Evolutionary conservation across 2,113 vertebrate genomes (phyloP).

Genomic region (Oncorhynchus keta): DNA sequence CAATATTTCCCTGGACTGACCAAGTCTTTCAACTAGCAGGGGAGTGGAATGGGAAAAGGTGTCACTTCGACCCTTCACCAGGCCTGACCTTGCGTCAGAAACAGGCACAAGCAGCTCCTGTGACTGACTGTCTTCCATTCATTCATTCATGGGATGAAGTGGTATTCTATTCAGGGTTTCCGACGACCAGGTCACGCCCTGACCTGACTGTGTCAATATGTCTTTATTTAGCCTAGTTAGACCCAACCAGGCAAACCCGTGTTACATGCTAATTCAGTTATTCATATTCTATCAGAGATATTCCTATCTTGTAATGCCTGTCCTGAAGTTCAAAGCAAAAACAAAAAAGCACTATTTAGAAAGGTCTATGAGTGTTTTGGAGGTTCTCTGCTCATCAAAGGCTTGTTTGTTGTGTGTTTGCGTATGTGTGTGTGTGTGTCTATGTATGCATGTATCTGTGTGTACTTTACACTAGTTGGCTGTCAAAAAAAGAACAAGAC

Average conservation of each 20-base stretch:
- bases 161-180: constrained; percentile 52
- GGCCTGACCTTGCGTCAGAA: constrained; percentile 40
- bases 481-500: no score
- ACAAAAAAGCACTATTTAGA: no score
- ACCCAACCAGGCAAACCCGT: not conserved
- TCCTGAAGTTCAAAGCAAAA: no score
- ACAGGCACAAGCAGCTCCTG: constrained; percentile 20
- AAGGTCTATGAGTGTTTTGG: no score
- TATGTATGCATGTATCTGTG: constrained; percentile 4
- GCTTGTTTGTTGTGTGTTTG: not conserved
- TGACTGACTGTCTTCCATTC: constrained; percentile 40
- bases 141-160: constrained; percentile 61
- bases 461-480: not conserved
- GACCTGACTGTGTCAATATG: not conserved
- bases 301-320: no score
- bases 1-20: constrained; percentile 60
- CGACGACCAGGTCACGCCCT: constrained; percentile 44
- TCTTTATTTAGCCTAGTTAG: not conserved
- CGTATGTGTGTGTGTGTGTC: not conserved
- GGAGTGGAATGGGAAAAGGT: constrained; percentile 43
- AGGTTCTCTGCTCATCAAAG: not conserved
- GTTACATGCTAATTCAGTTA: not conserved
- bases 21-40: constrained; percentile 54
- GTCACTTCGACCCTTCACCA: constrained; percentile 49
- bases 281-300: not conserved